Evolutionary conservation across 2,113 vertebrate genomes (phyloP).

Genomic region (Toxotes chatareus): DNA sequence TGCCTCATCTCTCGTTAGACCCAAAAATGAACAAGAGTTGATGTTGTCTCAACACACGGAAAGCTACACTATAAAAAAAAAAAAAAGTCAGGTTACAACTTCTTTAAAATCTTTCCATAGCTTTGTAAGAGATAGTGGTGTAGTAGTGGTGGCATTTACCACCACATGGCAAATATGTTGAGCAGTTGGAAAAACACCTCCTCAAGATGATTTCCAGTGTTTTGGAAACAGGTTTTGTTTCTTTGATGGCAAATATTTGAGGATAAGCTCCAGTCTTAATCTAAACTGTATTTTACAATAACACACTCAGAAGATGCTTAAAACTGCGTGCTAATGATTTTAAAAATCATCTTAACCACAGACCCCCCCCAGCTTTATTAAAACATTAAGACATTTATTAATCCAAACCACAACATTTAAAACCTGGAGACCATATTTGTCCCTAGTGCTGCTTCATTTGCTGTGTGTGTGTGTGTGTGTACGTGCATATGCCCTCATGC

Average conservation of each 20-base stretch:
- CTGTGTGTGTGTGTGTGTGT: conserved; percentile 8
- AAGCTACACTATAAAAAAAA: conserved; percentile 2
- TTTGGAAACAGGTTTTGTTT: not conserved
- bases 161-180: not conserved
- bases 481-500: conserved; percentile 11
- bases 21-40: conserved; percentile 11
- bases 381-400: conserved; percentile 6
- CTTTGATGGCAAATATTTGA: conserved; percentile 14
- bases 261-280: not conserved
- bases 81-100: not conserved
- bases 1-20: conserved; percentile 27
- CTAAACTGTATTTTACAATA: conserved; percentile 4
- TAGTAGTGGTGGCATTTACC: not conserved
- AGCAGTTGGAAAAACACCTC: conserved; percentile 11
- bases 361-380: not conserved
- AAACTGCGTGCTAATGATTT: not conserved
- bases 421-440: not conserved
- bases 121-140: not conserved
- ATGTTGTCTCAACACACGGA: conserved; percentile 4
- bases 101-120: conserved; percentile 5
- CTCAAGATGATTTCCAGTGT: conserved; percentile 26
- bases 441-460: conserved; percentile 6
- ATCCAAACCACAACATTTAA: conserved; percentile 24
- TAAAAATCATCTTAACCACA: conserved; percentile 11
- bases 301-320: not conserved